A percentile compares a stretch with the other conserved stretches of the same genome.
Conservation (phyloP, 2,797 vertebrate species). For the Tragelaphus eurycerus region DNA sequence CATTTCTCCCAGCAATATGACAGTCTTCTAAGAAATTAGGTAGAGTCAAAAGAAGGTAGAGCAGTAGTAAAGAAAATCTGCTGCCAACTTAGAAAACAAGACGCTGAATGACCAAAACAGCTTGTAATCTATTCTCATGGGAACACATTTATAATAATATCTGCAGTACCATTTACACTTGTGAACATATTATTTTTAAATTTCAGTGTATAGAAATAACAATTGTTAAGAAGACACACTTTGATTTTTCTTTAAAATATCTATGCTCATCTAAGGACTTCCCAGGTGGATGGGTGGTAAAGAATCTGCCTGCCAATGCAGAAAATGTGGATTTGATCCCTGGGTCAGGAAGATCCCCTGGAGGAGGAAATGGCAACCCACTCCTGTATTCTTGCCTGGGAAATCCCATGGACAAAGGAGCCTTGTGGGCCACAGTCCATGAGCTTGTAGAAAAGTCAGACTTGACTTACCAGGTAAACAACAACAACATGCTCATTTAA, state of each 20-base stretch:
- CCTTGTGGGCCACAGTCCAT: background rate
- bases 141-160: background rate
- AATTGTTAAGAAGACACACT: background rate
- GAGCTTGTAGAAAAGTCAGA: background rate
- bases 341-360: background rate
- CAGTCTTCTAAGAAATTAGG: background rate
- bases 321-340: background rate
- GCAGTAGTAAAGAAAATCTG: background rate
- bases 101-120: background rate
- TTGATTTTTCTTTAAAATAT: background rate
- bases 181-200: background rate
- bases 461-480: background rate
- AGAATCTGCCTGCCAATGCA: background rate
- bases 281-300: background rate
- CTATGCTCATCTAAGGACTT: background rate
- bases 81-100: background rate
- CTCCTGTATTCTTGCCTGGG: background rate
- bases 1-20: background rate
- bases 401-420: background rate
- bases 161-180: background rate
- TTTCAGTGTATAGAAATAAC: background rate
- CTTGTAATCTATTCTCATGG: fast-evolving
- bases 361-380: background rate
- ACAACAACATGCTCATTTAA: background rate
- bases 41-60: background rate